Evolutionary conservation across 2,797 vertebrate genomes (phyloP), one percentile per base, ranked within the genome.

Genomic region (Pseudochirops corinnae): DNA sequence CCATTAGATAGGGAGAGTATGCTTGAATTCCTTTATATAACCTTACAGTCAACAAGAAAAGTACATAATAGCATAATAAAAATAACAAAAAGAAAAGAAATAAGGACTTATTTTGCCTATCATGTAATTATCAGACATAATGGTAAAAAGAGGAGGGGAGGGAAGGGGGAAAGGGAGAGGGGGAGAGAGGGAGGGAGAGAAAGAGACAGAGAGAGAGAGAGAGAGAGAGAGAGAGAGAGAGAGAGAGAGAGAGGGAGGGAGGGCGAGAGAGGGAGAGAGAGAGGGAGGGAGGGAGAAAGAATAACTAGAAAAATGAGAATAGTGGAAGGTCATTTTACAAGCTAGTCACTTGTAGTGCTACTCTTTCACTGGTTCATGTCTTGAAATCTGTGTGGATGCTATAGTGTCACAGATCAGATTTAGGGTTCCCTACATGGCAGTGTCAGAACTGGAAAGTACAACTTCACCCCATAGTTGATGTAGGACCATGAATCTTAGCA

Each of bases 131-230:
- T 21, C 18, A 39, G 67, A 39, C 14, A 67, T 67, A 67, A 0
- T 29, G 28, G 24, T 60, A 60, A 5, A 67, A 4, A 31, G 29
- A 31, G 2, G 12, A 10, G 31, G 14, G 12, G 31, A 3, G 31
- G 3, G 6, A 0, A 31, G 28, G 11, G 28, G 10, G 7, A 29
- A 33, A 60, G 3, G 4, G 28, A 31, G 1, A 3, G 28, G 3
- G 9, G 31, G 9, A 33, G 12, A 33, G 29, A 14, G 3, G 31
- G 29, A 12, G 0, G 13, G 6, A 31, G 3, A 60, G 9, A 1
- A 2, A 31, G 31, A n/a, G 1, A 67, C 12, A 5, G 4, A 67
- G 31, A n/a, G 0, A 7, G 33, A n/a, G 29, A 67, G 2, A 6
- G 9, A 10, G 26, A 11, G 29, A 55, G 55, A 31, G 4, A 3